Percentiles rank a stretch among this genome's conserved stretches.
phyloP scores from a whole-genome alignment of 2,797 vertebrate genomes.

The Dicrostonyx torquatus region DNA sequence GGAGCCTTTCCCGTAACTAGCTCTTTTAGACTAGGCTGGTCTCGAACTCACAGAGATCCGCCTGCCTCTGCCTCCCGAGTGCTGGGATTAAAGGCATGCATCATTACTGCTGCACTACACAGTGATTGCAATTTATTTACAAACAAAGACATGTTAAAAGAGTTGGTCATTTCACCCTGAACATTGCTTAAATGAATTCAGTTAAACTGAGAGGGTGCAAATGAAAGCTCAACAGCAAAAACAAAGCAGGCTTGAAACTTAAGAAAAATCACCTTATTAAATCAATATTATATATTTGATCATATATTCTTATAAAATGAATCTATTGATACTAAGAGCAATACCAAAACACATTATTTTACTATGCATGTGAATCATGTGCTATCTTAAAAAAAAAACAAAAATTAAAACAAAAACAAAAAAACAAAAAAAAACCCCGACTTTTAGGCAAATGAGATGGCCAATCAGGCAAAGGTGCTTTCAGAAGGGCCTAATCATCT shows the following conservation, averaged over 20 bases:
- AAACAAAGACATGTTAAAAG: not conserved
- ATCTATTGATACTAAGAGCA: constrained; percentile 42
- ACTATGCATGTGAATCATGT: not conserved
- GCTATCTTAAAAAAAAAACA: not conserved
- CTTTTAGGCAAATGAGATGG: not conserved
- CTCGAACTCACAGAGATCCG: too few relatives aligned
- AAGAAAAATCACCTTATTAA: constrained; percentile 49
- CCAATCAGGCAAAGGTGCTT: not conserved
- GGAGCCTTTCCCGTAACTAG: too few relatives aligned
- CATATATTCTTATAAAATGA: constrained; percentile 32
- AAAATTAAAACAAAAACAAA: not conserved
- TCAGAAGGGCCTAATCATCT: not conserved
- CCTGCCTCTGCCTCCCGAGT: too few relatives aligned
- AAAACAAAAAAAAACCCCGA: not conserved
- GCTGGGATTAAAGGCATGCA: too few relatives aligned
- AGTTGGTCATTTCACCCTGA: not conserved
- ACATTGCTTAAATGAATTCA: not conserved
- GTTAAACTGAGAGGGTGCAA: not conserved
- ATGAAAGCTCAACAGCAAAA: constrained; percentile 15
- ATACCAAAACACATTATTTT: constrained; percentile 38
- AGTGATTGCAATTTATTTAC: not conserved
- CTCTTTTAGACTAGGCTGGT: too few relatives aligned
- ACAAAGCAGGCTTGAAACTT: constrained; percentile 21
- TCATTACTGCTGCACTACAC: too few relatives aligned
- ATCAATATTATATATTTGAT: constrained; percentile 20